These are phyloP conservation scores for Tarsius wallacei DNA, from an alignment of 2,797 vertebrate genomes.

Conservation along the genomic window DNA sequence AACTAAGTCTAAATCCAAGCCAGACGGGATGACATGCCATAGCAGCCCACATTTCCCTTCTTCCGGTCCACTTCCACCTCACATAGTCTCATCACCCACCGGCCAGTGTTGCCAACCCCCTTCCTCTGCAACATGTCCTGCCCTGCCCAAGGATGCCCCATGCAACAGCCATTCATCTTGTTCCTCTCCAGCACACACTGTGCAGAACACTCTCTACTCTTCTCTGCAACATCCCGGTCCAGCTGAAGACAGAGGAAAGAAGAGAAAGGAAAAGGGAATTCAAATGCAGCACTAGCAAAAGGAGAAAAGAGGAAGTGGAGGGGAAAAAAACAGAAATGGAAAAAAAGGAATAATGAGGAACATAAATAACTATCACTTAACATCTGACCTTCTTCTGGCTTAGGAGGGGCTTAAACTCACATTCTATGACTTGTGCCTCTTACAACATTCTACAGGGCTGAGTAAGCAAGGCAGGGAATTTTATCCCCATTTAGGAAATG, in stretches of 20 bases:
- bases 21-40: not conserved
- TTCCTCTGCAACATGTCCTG: not conserved
- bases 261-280: not conserved
- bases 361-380: not conserved
- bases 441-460: not conserved
- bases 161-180: accelerated
- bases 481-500: not conserved
- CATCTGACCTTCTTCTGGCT: not conserved
- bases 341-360: conserved; percentile 58
- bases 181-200: not conserved
- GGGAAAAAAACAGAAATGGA: not conserved
- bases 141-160: not conserved
- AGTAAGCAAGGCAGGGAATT: not conserved
- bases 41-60: accelerated
- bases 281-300: not conserved
- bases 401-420: not conserved
- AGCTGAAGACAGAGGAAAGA: not conserved
- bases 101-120: not conserved
- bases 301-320: conserved; percentile 7
- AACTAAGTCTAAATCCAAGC: not conserved
- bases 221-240: not conserved
- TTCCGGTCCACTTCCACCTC: not conserved
- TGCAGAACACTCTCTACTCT: accelerated
- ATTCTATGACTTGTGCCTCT: accelerated
- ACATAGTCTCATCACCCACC: not conserved